Evolutionary conservation across 2,113 vertebrate genomes (phyloP).

Genomic region (Porphyrio hochstetteri): DNA sequence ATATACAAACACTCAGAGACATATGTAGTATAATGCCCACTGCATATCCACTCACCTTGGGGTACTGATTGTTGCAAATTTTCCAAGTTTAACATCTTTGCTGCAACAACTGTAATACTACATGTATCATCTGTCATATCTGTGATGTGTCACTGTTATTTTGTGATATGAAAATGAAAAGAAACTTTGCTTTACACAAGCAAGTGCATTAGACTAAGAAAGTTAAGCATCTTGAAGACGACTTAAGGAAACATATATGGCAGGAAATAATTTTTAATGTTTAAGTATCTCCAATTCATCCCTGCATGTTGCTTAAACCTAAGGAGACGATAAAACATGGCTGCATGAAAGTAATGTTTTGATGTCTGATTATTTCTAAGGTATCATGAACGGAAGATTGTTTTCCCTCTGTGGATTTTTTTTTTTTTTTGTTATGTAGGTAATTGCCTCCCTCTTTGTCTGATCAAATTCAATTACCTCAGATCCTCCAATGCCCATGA

Average conservation of each 20-base stretch:
- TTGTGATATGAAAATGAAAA: neutral
- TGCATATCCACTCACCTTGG: neutral
- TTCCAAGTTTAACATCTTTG: neutral
- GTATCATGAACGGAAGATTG: neutral
- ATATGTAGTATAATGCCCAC: neutral
- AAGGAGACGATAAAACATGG: neutral
- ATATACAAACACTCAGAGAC: rapidly evolving
- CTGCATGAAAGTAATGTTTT: conserved; percentile 14
- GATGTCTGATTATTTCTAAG: conserved; percentile 19
- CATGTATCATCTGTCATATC: neutral
- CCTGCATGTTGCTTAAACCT: neutral
- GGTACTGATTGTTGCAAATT: neutral
- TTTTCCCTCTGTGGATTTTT: neutral
- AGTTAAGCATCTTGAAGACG: neutral
- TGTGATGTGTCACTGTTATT: neutral
- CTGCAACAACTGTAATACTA: neutral
- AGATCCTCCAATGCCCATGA: neutral
- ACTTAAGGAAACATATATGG: neutral
- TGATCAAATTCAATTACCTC: conserved; percentile 25
- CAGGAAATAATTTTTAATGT: neutral
- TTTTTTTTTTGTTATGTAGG: conserved; percentile 28
- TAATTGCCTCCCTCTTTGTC: conserved; percentile 30
- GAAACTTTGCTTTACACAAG: neutral
- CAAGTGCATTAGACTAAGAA: neutral
- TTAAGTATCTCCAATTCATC: neutral